phyloP scores from a whole-genome alignment of 2,888 invertebrate species.

The Folsomia candida region DNA sequence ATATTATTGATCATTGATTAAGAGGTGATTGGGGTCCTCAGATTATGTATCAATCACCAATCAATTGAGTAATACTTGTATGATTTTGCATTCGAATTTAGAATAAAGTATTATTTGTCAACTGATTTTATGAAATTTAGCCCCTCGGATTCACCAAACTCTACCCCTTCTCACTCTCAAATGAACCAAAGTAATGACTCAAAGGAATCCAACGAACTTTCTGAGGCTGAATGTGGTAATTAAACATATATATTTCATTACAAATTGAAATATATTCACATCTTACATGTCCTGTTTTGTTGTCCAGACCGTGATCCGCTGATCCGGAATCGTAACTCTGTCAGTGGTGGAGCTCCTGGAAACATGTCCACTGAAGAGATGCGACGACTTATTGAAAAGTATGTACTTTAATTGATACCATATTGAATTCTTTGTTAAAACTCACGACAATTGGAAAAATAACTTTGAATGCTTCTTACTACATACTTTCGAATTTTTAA shows the following conservation, averaged over 20 bases:
- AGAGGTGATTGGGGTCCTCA: too few relatives aligned
- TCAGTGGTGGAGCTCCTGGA: slow-evolving; percentile 36
- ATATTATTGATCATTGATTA: too few relatives aligned
- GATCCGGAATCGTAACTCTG: slow-evolving; percentile 57
- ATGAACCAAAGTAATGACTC: slow-evolving; percentile 70
- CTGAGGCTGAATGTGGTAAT: slow-evolving; percentile 89
- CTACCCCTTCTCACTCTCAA: slow-evolving; percentile 63
- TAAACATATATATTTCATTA: too few relatives aligned
- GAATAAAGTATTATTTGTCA: too few relatives aligned
- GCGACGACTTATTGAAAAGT: slow-evolving; percentile 97
- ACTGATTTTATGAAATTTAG: too few relatives aligned
- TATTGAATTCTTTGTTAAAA: background rate
- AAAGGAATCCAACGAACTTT: slow-evolving; percentile 90
- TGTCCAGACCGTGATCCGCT: slow-evolving; percentile 74
- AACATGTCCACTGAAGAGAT: slow-evolving; percentile 87
- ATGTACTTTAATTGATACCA: slow-evolving; percentile 58
- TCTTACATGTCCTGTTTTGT: background rate
- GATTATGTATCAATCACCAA: too few relatives aligned
- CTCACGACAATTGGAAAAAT: background rate
- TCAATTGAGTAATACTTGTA: too few relatives aligned
- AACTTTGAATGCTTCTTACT: too few relatives aligned
- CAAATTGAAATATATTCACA: too few relatives aligned
- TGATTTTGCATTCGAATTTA: too few relatives aligned
- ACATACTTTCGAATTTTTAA: too few relatives aligned
- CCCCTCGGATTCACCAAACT: slow-evolving; percentile 62